Evolutionary conservation across 2,113 vertebrate species (phyloP).

Genomic region (Martes martes): DNA sequence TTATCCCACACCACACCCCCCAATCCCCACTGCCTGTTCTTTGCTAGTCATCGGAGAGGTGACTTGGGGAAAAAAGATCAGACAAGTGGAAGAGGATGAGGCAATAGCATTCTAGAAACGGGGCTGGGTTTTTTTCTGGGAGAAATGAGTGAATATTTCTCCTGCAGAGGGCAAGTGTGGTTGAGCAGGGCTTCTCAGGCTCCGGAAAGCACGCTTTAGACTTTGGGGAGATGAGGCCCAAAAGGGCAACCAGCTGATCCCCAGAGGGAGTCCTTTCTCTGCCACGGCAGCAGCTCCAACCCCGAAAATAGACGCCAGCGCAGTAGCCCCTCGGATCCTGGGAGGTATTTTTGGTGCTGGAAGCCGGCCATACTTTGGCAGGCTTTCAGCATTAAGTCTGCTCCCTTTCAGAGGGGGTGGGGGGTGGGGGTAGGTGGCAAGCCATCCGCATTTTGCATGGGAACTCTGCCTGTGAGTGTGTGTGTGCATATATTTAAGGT

Average conservation of each 20-base stretch:
- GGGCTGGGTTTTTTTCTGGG: background rate
- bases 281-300: background rate
- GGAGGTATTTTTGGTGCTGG: slow-evolving; percentile 69
- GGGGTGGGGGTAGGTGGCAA: background rate
- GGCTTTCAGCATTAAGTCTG: slow-evolving; percentile 55
- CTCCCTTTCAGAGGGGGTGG: slow-evolving; percentile 15
- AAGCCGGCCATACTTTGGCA: slow-evolving; percentile 55
- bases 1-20: background rate
- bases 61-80: background rate
- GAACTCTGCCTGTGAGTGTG: background rate
- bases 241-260: background rate
- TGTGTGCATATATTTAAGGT: background rate
- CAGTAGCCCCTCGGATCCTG: slow-evolving; percentile 31
- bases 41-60: background rate
- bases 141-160: background rate
- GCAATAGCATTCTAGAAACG: rapidly evolving
- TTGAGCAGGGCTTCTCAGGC: background rate
- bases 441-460: background rate
- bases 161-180: background rate
- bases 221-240: background rate
- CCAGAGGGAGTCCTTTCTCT: background rate
- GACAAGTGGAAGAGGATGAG: background rate
- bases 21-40: background rate
- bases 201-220: background rate
- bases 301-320: slow-evolving; percentile 43